Evolutionary conservation across 2,888 invertebrate species (phyloP).

Genomic region (Nysson spinosus): DNA sequence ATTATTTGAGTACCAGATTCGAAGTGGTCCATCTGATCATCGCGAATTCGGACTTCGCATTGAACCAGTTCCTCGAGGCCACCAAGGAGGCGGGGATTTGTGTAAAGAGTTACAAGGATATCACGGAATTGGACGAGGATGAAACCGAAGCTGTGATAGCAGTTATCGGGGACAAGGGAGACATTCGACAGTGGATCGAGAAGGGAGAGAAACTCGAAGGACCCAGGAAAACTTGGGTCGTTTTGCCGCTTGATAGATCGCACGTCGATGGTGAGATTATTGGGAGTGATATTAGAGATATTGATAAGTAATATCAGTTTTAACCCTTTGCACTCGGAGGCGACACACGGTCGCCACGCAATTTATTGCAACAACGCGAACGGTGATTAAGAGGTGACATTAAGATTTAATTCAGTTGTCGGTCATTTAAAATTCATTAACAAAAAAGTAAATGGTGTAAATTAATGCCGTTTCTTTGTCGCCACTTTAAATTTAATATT

Average conservation of each 20-base stretch:
- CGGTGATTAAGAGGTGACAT: no score
- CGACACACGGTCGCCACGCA: no score
- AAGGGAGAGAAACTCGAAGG: constrained; percentile 43
- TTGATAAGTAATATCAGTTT: no score
- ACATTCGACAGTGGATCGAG: constrained; percentile 67
- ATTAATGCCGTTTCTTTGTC: no score
- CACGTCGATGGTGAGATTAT: constrained; percentile 63
- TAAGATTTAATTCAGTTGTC: no score
- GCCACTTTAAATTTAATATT: no score
- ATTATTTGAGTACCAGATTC: constrained; percentile 67
- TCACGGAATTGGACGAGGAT: constrained; percentile 52
- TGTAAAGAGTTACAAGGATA: constrained; percentile 58
- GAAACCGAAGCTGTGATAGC: constrained; percentile 62
- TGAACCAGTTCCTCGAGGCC: constrained; percentile 60
- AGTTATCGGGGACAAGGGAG: constrained; percentile 62
- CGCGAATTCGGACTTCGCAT: constrained; percentile 49
- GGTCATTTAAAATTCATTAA: no score
- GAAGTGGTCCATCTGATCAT: constrained; percentile 66
- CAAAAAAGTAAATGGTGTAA: no score
- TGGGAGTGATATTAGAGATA: neutral
- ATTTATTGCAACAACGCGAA: no score
- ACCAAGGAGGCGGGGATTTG: constrained; percentile 68
- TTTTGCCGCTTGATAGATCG: constrained; percentile 66
- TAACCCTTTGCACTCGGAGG: no score
- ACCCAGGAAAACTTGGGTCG: constrained; percentile 66